Percentiles rank a stretch among this genome's conserved stretches.
phyloP scores from a whole-genome alignment of 2,113 vertebrate genomes.

The Pristiophorus japonicus region DNA sequence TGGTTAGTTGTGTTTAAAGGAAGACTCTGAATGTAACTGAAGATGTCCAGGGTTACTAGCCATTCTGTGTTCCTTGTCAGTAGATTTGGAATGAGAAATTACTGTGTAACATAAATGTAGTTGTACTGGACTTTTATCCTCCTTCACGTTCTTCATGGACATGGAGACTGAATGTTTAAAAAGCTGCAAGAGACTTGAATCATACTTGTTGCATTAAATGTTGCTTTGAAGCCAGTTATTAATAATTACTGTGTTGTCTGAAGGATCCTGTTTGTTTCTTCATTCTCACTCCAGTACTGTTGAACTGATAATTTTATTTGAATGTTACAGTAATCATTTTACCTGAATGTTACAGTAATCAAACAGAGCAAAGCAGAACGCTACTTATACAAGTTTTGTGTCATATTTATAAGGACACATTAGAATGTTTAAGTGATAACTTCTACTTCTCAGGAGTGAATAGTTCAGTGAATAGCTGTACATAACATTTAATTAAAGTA shows the following conservation, averaged over 20 bases:
- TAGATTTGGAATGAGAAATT: background rate
- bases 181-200: background rate
- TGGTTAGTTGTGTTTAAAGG: background rate
- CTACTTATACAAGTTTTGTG: background rate
- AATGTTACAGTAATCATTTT: background rate
- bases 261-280: background rate
- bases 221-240: background rate
- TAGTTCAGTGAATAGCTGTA: background rate
- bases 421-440: background rate
- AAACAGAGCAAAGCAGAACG: background rate
- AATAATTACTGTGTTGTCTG: background rate
- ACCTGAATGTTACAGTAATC: background rate
- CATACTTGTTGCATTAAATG: conserved; percentile 16
- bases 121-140: background rate
- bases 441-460: background rate
- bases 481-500: conserved; percentile 4
- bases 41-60: background rate
- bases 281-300: background rate
- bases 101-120: background rate
- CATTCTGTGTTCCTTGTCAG: background rate
- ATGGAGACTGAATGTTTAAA: background rate
- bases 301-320: background rate
- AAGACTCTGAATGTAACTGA: background rate
- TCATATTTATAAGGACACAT: background rate
- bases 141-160: background rate